Evolutionary conservation across 2,888 invertebrate genomes (phyloP), one percentile per base, ranked within the genome.

Genomic region (Lepidochrysops patricia): DNA sequence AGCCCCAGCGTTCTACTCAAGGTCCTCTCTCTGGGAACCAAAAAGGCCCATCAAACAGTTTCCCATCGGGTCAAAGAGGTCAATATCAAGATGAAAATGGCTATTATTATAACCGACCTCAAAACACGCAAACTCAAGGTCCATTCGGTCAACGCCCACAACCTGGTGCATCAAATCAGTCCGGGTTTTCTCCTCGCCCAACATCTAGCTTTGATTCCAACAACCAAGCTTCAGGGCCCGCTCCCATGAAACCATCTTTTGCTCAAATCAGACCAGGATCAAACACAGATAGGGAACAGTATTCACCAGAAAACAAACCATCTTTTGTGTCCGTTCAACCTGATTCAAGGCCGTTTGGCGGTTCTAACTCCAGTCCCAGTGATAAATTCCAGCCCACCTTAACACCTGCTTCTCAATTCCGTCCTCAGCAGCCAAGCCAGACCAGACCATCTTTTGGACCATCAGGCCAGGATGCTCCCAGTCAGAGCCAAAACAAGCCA

Each of bases 1-100:
- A 54, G 12, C 9, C 19, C 4, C 19, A 50, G 7, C 25, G 15
- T 29, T 9, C 27, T 29, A 9, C 27, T 4, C 26, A 13, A 26
- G 52, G 13, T 6, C 26, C 27, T 2, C 19, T 29, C 29, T 49
- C 58, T 48, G 60, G 63, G 52, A 64, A 61, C 37, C 63, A 62
- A 23, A 60, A 60, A 34, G 59, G 32, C 35, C 60, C 61, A 37
- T 43, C 49, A 49, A 60, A 60, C 48, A 62, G 63, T 25, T 64
- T 60, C 54, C 13, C 54, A 29, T 29, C 29, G 15, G 29, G n/a
- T 2, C 52, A 59, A 27, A 52, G 19, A 37, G 58, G 49, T 29
- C 69, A 69, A 48, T 64, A 59, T 52, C 50, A 26, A 6, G 27
- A 52, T 12, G 35, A 52, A 13, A 59, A 52, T 52, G 59, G 59